Evolutionary conservation across 35 echinoderm and acorn worm species (phyloP), one percentile per base, ranked within the genome.

Genomic region (Diadema setosum): DNA sequence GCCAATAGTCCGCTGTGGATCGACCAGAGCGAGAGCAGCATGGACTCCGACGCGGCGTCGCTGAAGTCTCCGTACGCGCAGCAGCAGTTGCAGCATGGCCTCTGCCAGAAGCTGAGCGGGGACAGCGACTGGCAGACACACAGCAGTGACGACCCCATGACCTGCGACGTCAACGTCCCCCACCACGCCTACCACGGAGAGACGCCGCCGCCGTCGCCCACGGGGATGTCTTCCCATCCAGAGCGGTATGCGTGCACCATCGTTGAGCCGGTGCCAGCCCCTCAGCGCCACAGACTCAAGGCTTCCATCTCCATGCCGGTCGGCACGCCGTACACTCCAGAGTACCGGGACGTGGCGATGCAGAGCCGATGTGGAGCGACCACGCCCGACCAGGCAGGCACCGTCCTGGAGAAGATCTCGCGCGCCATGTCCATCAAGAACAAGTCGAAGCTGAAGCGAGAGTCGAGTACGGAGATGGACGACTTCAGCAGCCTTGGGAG

Each of bases 1-100:
- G 40, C 60, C 29, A 84, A 80, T 5, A 98, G 88, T 84, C 95
- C 95, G 2, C 46, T 84, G 49, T 93, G 88, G 91, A 93, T 98
- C 30, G 94, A 97, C 45, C 90, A 97, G 75, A 92, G 94, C 44
- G 42, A 89, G 39, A 93, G 86, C 58, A 97, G 93, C 43, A 52
- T 84, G 40, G 93, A 95, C 35, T 95, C 93, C 2, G 85, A 93
- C 27, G 45, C 48, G 8, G 46, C 80, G 8, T 89, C 92, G 3
- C 81, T 87, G 23, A 42, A 88, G 43, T 80, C 84, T 5, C 67
- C 93, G 16, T 25, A 45, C 42, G 25, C 70, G 12, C 26, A 81
- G 43, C 56, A 45, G 21, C 17, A 25, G 11, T 81, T n/a, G 39
- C 39, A 46, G 42, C 78, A 44, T 42, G 29, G 33, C 64, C 23